Conservation (phyloP, 2,797 vertebrate species). For the Bradypodion pumilum region DNA sequence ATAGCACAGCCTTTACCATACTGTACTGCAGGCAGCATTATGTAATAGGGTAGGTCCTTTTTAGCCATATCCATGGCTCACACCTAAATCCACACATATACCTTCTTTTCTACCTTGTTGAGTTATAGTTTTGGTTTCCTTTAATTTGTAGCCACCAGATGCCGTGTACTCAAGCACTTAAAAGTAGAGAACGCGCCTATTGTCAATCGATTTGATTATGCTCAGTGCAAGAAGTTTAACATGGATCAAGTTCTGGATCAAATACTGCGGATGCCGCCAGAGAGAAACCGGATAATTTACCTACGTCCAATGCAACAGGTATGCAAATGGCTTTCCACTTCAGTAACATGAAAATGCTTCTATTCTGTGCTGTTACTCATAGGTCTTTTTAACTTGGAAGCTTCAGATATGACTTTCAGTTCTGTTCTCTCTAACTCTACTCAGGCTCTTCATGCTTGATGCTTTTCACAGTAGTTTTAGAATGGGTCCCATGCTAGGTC, state of each 20-base stretch:
- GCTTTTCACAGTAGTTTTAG: neutral
- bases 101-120: neutral
- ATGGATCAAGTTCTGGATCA: slow-evolving; percentile 98
- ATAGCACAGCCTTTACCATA: neutral
- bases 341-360: neutral
- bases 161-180: slow-evolving; percentile 93
- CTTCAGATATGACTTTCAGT: neutral
- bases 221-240: slow-evolving; percentile 96
- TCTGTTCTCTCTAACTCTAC: neutral
- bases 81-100: neutral
- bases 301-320: slow-evolving; percentile 99
- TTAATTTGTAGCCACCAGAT: slow-evolving; percentile 87
- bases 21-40: neutral
- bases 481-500: neutral
- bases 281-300: slow-evolving; percentile 97
- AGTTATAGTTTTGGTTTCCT: neutral
- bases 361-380: neutral
- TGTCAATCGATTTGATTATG: slow-evolving; percentile 95
- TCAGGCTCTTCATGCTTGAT: neutral
- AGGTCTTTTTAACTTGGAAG: neutral
- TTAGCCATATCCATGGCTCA: neutral
- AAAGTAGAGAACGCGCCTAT: slow-evolving; percentile 92
- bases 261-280: slow-evolving; percentile 93
- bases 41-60: neutral
- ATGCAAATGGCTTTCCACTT: neutral